These are phyloP conservation scores for Phymastichus coffea DNA, from an alignment of 1,140 invertebrate genomes.

Conservation along the genomic window DNA sequence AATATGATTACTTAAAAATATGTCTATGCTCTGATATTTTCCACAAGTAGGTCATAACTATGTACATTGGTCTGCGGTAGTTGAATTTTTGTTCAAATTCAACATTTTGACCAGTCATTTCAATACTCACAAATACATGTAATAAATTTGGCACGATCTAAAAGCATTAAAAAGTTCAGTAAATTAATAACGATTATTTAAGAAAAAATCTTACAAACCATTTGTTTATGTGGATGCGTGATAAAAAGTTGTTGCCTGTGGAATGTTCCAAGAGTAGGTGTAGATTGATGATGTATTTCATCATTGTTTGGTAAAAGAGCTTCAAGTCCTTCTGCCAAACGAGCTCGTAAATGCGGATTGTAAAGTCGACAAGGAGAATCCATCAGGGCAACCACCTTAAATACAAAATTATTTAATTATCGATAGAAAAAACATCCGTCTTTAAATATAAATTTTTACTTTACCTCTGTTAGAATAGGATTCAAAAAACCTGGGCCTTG, in stretches of 20 bases:
- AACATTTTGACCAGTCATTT: slow-evolving; percentile 95
- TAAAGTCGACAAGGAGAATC: slow-evolving; percentile 77
- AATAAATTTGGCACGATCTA: slow-evolving; percentile 75
- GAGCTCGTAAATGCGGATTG: slow-evolving; percentile 91
- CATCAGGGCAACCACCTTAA: slow-evolving; percentile 62
- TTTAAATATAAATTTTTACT: slow-evolving; percentile 1
- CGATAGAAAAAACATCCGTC: neutral
- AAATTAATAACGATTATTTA: slow-evolving; percentile 2
- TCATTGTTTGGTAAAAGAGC: slow-evolving; percentile 70
- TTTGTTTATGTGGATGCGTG: slow-evolving; percentile 69
- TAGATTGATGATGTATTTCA: slow-evolving; percentile 59
- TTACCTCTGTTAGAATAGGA: slow-evolving; percentile 73
- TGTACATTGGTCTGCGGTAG: slow-evolving; percentile 93
- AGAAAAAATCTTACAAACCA: slow-evolving; percentile 51
- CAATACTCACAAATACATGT: slow-evolving; percentile 93
- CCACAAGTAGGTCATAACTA: slow-evolving; percentile 92
- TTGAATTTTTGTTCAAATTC: slow-evolving; percentile 98
- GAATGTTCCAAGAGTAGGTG: slow-evolving; percentile 64
- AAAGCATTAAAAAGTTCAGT: neutral
- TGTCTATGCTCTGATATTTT: slow-evolving; percentile 72
- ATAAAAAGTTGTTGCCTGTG: slow-evolving; percentile 76
- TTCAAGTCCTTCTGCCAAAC: slow-evolving; percentile 86
- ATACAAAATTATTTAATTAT: slow-evolving; percentile 6
- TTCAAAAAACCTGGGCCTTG: slow-evolving; percentile 63
- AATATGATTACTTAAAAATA: slow-evolving; percentile 68